These are phyloP conservation scores for Pteronotus mesoamericanus DNA, from an alignment of 2,797 vertebrate genomes.

Conservation along the genomic window DNA sequence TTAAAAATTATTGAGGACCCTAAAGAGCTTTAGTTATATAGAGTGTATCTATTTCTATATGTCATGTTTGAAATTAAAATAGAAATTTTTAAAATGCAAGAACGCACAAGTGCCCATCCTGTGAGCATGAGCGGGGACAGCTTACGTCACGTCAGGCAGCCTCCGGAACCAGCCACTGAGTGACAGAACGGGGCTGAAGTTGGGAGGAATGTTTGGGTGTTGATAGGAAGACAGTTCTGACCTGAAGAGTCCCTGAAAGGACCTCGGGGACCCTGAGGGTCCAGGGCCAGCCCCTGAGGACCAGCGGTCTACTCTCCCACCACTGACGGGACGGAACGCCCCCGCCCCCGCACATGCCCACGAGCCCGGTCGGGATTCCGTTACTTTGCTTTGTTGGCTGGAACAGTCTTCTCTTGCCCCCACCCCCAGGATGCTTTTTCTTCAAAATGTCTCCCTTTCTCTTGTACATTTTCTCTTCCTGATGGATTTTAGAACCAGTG, in stretches of 20 bases:
- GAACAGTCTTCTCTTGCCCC: not conserved
- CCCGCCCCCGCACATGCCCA: not conserved
- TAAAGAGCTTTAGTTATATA: no score
- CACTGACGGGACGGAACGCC: not conserved
- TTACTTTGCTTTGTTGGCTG: not conserved
- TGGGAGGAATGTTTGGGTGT: not conserved
- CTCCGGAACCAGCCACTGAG: not conserved
- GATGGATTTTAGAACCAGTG: not conserved
- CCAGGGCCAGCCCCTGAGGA: not conserved
- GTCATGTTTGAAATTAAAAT: no score
- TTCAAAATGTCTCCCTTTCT: not conserved
- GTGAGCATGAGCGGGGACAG: fast-evolving
- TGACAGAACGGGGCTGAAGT: fast-evolving
- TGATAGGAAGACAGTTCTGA: not conserved
- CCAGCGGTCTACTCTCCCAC: not conserved
- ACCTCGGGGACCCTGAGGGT: no score
- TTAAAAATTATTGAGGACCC: not conserved
- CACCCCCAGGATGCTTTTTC: not conserved
- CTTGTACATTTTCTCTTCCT: not conserved
- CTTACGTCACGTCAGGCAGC: fast-evolving
- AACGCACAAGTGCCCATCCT: fast-evolving
- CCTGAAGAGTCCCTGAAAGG: not conserved
- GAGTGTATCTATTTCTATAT: no score
- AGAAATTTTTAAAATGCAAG: no score
- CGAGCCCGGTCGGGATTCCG: fast-evolving